These are phyloP conservation scores for Pterocles burchelli DNA, from an alignment of 2,113 vertebrate genomes.

Conservation along the genomic window DNA sequence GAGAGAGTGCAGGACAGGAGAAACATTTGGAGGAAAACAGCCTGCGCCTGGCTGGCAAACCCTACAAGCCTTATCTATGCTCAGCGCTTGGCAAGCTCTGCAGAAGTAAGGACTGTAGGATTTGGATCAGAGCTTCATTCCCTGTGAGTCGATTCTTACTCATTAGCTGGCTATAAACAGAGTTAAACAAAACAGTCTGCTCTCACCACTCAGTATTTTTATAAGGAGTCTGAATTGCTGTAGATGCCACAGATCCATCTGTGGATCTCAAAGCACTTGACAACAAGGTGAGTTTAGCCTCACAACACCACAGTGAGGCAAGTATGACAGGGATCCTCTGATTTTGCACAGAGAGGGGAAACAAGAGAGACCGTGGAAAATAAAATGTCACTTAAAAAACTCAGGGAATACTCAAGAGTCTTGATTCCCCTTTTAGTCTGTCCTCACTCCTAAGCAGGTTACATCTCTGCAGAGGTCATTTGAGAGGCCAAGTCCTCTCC, in stretches of 20 bases:
- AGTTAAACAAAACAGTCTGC: constrained; percentile 23
- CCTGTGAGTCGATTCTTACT: constrained; percentile 44
- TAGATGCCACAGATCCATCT: background rate
- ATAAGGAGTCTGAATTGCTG: background rate
- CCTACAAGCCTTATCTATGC: background rate
- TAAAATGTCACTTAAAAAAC: background rate
- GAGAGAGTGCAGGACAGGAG: background rate
- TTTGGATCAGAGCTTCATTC: background rate
- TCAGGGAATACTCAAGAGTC: background rate
- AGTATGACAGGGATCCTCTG: background rate
- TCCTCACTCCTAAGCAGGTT: background rate
- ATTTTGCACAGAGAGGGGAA: background rate
- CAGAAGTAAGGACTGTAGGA: constrained; percentile 16
- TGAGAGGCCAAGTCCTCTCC: background rate
- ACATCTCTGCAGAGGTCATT: background rate
- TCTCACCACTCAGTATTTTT: background rate
- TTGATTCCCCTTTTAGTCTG: background rate
- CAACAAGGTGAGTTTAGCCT: background rate
- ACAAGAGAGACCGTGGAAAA: background rate
- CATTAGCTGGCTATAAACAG: constrained; percentile 40
- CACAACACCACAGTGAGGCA: constrained; percentile 14
- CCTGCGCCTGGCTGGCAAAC: background rate
- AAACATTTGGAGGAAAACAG: background rate
- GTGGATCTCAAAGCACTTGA: constrained; percentile 5
- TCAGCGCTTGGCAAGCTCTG: constrained; percentile 29